These are phyloP conservation scores for Pristionchus arcanus DNA, from an alignment of 2,888 invertebrate genomes.

Conservation along the genomic window DNA sequence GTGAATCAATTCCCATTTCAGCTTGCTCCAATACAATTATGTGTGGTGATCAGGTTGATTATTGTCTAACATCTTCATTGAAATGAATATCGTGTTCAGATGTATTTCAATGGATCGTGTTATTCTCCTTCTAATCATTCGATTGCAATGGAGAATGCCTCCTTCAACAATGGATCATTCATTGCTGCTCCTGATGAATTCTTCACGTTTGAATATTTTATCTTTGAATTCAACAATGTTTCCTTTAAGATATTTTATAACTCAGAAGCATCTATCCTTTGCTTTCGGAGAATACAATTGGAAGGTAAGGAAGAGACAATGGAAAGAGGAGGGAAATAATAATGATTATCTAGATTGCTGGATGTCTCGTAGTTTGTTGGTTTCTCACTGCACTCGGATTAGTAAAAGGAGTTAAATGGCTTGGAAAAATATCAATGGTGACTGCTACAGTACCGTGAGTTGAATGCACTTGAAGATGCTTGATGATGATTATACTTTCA, in stretches of 20 bases:
- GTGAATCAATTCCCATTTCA: too few relatives aligned
- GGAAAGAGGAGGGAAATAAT: neutral
- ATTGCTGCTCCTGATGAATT: constrained; percentile 63
- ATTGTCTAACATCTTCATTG: neutral
- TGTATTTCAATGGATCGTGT: constrained; percentile 62
- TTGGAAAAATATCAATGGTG: constrained; percentile 26
- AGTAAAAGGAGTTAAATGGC: constrained; percentile 26
- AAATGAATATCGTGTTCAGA: neutral
- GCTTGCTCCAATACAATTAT: neutral
- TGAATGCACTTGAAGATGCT: neutral
- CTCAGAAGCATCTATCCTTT: constrained; percentile 14
- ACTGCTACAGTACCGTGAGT: constrained; percentile 54
- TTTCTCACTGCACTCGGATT: constrained; percentile 27
- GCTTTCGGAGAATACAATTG: neutral
- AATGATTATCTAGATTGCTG: constrained; percentile 13
- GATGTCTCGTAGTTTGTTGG: constrained; percentile 23
- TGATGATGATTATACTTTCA: neutral
- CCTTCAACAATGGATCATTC: neutral
- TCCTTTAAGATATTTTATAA: neutral
- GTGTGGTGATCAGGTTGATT: neutral
- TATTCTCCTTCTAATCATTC: constrained; percentile 35
- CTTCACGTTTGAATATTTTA: constrained; percentile 60
- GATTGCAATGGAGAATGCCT: neutral
- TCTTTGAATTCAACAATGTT: neutral
- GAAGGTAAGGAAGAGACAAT: constrained; percentile 29